Base-by-base conservation (phyloP, 2,888 invertebrate species). In the Rhagonycha fulva region DNA sequence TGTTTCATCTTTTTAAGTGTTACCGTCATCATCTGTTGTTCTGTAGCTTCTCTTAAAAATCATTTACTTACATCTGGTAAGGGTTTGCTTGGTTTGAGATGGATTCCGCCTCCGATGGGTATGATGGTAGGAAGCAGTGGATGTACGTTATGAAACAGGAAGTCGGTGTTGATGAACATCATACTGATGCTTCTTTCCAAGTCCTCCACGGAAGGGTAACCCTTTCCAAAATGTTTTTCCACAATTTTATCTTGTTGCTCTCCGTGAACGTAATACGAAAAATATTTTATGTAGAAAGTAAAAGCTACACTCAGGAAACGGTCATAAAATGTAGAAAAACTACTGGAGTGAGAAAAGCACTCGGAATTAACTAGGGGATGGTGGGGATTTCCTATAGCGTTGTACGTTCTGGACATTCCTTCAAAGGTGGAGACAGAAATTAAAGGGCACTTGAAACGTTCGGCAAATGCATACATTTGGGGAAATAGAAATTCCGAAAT, bases 311-410 rank as follows among this genome's bases (percentile, higher is more conserved):
- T 75, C 5, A 19, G 7, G 9, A 86, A 5, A 26, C 86, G 76
- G 70, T 87, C 82, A 28, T 72, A 74, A 73, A 86, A 85, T 7
- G 79, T 83, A 79, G 85, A 80, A 10, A 75, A 14, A 69, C 82
- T 81, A n/a, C 78, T 72, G 63, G 83, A 79, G 9, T 81, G 78
- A 9, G 84, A 71, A 73, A 85, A 82, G 2, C 80, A n/a, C 70
- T 85, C 84, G 3, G 87, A 87, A 24, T 84, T 84, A 12, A 85
- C 74, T 11, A 87, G 69, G 0, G 87, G 86, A 81, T 86, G 84
- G 3, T 81, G 76, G 0, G 84, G 83, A 77, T 86, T 87, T 0
- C 87, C 86, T 11, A 84, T 78, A 1, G 82, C 72, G n/a, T 84
- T 82, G 70, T 86, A 85, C 14, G 80, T 82, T 67, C 82, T 81